Conservation (phyloP, 2,113 vertebrate genomes). For the Syngnathus scovelli region DNA sequence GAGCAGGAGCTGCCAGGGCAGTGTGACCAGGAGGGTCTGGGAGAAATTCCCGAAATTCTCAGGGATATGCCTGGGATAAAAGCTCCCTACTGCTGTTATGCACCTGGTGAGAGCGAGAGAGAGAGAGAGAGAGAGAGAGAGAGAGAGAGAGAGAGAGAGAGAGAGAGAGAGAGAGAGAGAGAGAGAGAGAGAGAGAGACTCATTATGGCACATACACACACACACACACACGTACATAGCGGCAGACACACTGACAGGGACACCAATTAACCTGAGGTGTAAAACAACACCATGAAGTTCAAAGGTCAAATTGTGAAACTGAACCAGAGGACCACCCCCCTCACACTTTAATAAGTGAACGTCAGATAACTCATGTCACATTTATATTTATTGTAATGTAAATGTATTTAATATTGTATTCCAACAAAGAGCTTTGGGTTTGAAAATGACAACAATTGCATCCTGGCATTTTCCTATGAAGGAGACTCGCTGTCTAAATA, state of each 20-base stretch:
- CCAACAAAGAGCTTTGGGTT: neutral
- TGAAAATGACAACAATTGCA: neutral
- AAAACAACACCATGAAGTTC: conserved; percentile 57
- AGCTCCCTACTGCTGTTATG: conserved; percentile 56
- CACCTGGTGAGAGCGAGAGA: conserved; percentile 62
- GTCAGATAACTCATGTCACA: neutral
- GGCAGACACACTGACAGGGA: conserved; percentile 23
- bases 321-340: conserved; percentile 24
- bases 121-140: conserved; percentile 8
- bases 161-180: conserved; percentile 39
- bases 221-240: conserved; percentile 13
- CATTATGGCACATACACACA: neutral
- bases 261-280: conserved; percentile 65
- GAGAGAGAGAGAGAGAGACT: conserved; percentile 18
- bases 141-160: conserved; percentile 39
- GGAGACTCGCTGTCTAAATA: neutral
- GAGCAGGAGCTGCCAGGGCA: conserved; percentile 71
- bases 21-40: conserved; percentile 70
- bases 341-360: neutral
- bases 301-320: conserved; percentile 54
- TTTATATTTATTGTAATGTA: neutral
- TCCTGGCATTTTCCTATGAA: neutral
- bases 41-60: conserved; percentile 80
- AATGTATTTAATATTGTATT: neutral
- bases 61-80: conserved; percentile 73